Conservation (phyloP, 2,797 vertebrate genomes). For the Acrocephalus scirpaceus region DNA sequence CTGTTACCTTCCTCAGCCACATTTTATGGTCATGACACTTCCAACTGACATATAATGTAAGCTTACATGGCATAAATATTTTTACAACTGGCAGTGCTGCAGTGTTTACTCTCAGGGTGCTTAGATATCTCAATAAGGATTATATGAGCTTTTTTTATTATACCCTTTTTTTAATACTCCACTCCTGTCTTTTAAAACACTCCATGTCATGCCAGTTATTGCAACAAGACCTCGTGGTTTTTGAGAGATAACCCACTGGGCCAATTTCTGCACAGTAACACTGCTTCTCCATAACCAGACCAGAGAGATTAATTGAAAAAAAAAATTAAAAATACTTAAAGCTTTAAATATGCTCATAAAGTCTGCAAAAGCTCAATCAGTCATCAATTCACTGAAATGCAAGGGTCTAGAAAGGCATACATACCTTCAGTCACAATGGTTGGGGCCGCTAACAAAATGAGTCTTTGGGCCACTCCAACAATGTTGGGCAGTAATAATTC, state of each 20-base stretch:
- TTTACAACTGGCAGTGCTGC: not conserved
- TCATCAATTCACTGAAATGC: not conserved
- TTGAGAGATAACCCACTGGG: not conserved
- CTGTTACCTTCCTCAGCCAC: not conserved
- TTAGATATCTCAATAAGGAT: not conserved
- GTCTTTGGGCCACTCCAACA: slow-evolving; percentile 87
- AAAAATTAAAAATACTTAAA: not conserved
- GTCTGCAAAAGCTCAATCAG: slow-evolving; percentile 4
- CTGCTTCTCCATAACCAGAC: not conserved
- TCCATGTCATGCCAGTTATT: not conserved
- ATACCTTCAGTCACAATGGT: slow-evolving; percentile 93
- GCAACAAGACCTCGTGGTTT: not conserved
- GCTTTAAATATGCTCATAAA: not conserved
- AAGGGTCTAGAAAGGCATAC: slow-evolving; percentile 78
- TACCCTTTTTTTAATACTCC: not conserved
- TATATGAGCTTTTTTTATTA: not conserved
- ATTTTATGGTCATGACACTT: not conserved
- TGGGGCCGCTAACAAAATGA: slow-evolving; percentile 86
- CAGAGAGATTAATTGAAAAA: not conserved
- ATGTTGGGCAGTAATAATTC: slow-evolving; percentile 86
- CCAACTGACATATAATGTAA: not conserved
- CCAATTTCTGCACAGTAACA: not conserved
- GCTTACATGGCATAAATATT: not conserved
- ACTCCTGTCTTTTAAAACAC: not conserved
- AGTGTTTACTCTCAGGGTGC: not conserved